phyloP scores from a whole-genome alignment of 2,888 invertebrate genomes.

The Lacanobia oleracea region DNA sequence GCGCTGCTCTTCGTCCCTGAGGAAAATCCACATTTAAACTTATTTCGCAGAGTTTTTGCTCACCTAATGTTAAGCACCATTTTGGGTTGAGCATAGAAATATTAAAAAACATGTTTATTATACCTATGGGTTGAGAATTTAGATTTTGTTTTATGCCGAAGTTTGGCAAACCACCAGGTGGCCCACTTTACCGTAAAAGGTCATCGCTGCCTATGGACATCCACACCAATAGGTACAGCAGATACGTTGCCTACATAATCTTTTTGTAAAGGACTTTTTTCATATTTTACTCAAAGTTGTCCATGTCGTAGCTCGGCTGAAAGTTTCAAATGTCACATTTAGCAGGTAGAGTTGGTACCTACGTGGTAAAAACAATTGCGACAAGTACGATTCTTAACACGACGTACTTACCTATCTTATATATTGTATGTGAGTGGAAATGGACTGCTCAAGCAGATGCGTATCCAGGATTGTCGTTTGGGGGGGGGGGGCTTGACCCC shows the following conservation, averaged over 20 bases:
- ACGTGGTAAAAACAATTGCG: neutral
- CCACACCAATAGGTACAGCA: too few relatives aligned
- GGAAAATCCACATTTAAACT: conserved; percentile 56
- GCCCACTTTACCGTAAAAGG: too few relatives aligned
- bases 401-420: too few relatives aligned
- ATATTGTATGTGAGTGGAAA: too few relatives aligned
- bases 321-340: neutral
- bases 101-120: too few relatives aligned
- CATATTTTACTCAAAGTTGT: neutral
- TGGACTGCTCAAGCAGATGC: too few relatives aligned
- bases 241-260: too few relatives aligned
- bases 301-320: neutral
- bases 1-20: conserved; percentile 92
- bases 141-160: neutral
- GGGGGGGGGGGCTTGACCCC: too few relatives aligned
- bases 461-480: too few relatives aligned
- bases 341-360: neutral
- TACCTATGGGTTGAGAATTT: neutral
- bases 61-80: neutral
- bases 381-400: too few relatives aligned
- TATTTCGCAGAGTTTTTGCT: neutral
- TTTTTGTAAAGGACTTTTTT: neutral
- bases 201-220: too few relatives aligned
- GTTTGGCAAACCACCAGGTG: neutral
- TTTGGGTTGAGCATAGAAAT: neutral